These are phyloP conservation scores for Rana temporaria DNA, from an alignment of 2,113 vertebrate species.

Conservation along the genomic window DNA sequence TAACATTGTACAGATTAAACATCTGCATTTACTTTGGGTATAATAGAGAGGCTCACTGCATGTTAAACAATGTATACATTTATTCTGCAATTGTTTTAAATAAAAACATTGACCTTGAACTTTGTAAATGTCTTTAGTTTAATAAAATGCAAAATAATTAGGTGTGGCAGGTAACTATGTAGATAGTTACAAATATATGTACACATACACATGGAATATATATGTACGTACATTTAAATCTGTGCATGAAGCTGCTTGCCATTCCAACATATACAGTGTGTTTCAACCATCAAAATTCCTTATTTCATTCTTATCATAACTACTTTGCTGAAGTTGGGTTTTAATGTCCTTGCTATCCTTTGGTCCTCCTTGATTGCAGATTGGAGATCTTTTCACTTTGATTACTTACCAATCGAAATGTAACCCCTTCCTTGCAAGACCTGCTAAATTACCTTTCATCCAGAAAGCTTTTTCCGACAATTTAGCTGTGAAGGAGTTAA, in stretches of 20 bases:
- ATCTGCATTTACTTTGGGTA: constrained; percentile 20
- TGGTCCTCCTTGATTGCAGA: constrained; percentile 36
- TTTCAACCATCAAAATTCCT: constrained; percentile 56
- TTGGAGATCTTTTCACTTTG: constrained; percentile 5
- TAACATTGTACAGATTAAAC: not conserved
- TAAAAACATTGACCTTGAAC: constrained; percentile 14
- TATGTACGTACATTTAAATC: not conserved
- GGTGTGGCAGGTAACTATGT: not conserved
- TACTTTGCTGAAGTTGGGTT: constrained; percentile 2
- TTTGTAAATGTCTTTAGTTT: not conserved
- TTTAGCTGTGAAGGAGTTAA: not conserved
- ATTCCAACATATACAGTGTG: constrained; percentile 16
- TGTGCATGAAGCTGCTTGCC: constrained; percentile 1
- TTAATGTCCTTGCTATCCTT: constrained; percentile 23
- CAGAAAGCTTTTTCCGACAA: not conserved
- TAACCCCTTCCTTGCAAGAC: constrained; percentile 35
- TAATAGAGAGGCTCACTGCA: constrained; percentile 37
- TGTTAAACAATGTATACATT: constrained; percentile 12
- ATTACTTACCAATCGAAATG: constrained; percentile 24
- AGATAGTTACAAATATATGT: not conserved
- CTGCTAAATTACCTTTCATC: not conserved
- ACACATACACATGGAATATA: not conserved
- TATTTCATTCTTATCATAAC: constrained; percentile 34
- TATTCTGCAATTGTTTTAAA: not conserved
- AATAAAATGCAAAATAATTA: not conserved